Evolutionary conservation across 2,888 invertebrate species (phyloP), one percentile per base, ranked within the genome.

Genomic region (Epicampocera succincta): DNA sequence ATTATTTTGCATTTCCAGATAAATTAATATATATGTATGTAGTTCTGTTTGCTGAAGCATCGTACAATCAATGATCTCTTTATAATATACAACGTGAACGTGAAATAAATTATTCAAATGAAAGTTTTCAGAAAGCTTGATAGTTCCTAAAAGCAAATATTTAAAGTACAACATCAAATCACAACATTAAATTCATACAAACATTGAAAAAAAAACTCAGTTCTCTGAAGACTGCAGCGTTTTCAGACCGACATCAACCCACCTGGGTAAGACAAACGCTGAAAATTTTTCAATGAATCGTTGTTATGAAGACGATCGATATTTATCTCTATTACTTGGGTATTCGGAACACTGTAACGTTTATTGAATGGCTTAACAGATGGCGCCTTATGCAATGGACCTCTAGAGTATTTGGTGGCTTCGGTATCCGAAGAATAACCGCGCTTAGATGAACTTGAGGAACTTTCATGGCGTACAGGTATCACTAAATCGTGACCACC

Each of bases 381-480:
- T 42, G 65, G 33, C 21, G 50, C 48, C 46, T 65, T 68, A 61
- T 68, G 54, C 8, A 79, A 68, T 6, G 81, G 76, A 72, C 82
- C 82, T 46, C 75, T 80, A 46, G 73, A 75, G 40, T 65, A 68
- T 38, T 50, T 63, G 21, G 58, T 29, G 17, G 85, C 68, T 85
- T 88, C 89, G 42, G 84, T 85, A 77, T 89, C 89, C 71, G 89
- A 89, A 82, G 86, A 85, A 80, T 87, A 89, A 19, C 88, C 90
- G n/a, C 83, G 81, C 21, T 65, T 75, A n/a, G 13, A 13, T 15
- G 54, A 54, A 48, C 40, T 77, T 91, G 92, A 90, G 91, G 92
- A 90, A 54, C 92, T 93, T 89, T 94, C 94, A 87, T 95, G 94
- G 80, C 93, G 92, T 25, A 95, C 93, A 2, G 95, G 95, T 87